A percentile compares a stretch with the other conserved stretches of the same genome.
phyloP scores from a whole-genome alignment of 2,888 invertebrate species.

The Leistus spinibarbis region DNA sequence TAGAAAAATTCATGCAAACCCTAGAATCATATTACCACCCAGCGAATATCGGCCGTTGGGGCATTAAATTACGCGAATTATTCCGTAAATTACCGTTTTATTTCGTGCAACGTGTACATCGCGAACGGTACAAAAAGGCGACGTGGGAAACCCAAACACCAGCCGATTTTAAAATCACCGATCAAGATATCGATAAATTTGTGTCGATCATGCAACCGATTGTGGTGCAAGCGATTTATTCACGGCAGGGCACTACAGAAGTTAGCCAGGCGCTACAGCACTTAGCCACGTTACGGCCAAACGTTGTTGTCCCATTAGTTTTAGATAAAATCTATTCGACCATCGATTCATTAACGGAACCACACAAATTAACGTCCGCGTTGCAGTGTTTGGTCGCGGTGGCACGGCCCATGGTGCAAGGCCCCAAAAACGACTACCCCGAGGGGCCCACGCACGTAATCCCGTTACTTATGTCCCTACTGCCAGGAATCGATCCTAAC shows the following conservation, averaged over 20 bases:
- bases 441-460: conserved; percentile 83
- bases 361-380: conserved; percentile 78
- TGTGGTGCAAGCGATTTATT: conserved; percentile 79
- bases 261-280: conserved; percentile 72
- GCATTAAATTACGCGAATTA: conserved; percentile 68
- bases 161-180: conserved; percentile 72
- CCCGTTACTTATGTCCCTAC: conserved; percentile 76
- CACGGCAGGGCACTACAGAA: conserved; percentile 68
- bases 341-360: conserved; percentile 86
- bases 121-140: conserved; percentile 68
- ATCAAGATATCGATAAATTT: conserved; percentile 81
- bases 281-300: conserved; percentile 79
- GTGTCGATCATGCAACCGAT: conserved; percentile 77
- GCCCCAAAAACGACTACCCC: conserved; percentile 64
- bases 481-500: conserved; percentile 91
- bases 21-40: conserved; percentile 89
- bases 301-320: conserved; percentile 80
- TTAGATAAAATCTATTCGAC: conserved; percentile 81
- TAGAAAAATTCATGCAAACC: conserved; percentile 80
- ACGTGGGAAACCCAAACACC: conserved; percentile 76
- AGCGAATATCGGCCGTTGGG: conserved; percentile 86
- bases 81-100: conserved; percentile 70
- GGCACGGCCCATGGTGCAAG: conserved; percentile 60
- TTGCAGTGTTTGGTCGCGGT: conserved; percentile 74
- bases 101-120: conserved; percentile 65